Evolutionary conservation across 1,140 invertebrate species (phyloP), one percentile per base, ranked within the genome.

Genomic region (Dolichoris vasculosae): DNA sequence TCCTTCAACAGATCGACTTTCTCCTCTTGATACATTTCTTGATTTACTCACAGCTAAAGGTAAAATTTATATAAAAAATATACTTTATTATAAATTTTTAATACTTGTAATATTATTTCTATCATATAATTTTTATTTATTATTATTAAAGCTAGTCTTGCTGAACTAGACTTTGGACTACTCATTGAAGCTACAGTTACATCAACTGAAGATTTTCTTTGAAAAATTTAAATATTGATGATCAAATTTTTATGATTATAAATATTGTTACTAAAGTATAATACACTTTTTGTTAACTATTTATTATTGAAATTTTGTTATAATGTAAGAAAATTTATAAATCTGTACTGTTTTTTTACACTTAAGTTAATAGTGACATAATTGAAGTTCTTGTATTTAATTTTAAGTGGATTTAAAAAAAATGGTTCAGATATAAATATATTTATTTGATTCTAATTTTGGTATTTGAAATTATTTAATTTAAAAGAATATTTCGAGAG

Each of bases 21-120:
- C 96, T 64, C 96, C 97, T 0, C 91, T 97, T 82, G 96, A 97
- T 90, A 97, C 97, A 26, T 97, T 98, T 90, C 92, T 98, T 69
- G 96, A 97, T 92, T 93, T 98, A 63, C 93, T 98, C 35, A 97
- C 97, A 2, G 97, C 97, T 17, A 98, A 98, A 94, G 94, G 94
- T 94, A 88, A 38, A 63, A 35, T 80, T 85, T 78, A 77, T 48
- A 64, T 73, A 87, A 71, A 86, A 8, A 48, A 64, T 59, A 1
- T 0, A 35, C 2, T 75, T 55, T 71, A 32, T 13, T 17, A 23
- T 8, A 69, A 20, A 67, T 67, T 11, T 17, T 15, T 35, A 13
- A 0, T 30, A 71, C 35, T 20, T 55, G 86, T n/a, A n/a, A n/a
- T n/a, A n/a, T n/a, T n/a, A n/a, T n/a, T n/a, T n/a, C n/a, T n/a